Evolutionary conservation across 2,113 vertebrate genomes (phyloP).

Genomic region (Azemiops feae): DNA sequence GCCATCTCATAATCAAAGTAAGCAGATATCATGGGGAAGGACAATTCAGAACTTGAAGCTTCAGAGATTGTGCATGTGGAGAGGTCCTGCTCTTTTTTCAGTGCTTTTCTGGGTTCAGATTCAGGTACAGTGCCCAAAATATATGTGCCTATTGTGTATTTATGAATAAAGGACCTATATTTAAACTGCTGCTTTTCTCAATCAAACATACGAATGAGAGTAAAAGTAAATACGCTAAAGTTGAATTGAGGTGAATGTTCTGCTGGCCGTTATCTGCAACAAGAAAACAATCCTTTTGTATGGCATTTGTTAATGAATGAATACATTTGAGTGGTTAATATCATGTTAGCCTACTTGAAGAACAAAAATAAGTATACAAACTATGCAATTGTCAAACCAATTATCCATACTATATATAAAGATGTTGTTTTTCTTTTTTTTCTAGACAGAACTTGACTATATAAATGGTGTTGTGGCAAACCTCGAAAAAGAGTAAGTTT

Average conservation of each 20-base stretch:
- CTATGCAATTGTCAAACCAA: not conserved
- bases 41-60: not conserved
- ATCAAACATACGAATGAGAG: not conserved
- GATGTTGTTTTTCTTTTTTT: constrained; percentile 25
- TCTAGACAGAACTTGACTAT: constrained; percentile 90
- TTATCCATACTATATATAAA: not conserved
- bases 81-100: not conserved
- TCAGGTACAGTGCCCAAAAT: not conserved
- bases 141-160: not conserved
- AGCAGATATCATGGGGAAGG: not conserved
- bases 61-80: not conserved
- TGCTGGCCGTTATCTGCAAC: not conserved
- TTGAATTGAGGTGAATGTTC: not conserved
- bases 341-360: not conserved
- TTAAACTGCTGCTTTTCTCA: not conserved
- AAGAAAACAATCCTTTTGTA: not conserved
- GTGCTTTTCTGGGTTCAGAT: not conserved
- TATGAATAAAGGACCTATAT: not conserved
- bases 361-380: not conserved
- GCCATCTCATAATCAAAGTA: not conserved
- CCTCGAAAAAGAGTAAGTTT: constrained; percentile 94
- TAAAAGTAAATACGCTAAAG: not conserved
- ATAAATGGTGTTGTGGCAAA: constrained; percentile 86
- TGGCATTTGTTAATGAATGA: not conserved
- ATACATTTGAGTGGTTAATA: not conserved